Conservation (phyloP, 1,140 invertebrate genomes). For the Pseudomyrmex pallidus region DNA sequence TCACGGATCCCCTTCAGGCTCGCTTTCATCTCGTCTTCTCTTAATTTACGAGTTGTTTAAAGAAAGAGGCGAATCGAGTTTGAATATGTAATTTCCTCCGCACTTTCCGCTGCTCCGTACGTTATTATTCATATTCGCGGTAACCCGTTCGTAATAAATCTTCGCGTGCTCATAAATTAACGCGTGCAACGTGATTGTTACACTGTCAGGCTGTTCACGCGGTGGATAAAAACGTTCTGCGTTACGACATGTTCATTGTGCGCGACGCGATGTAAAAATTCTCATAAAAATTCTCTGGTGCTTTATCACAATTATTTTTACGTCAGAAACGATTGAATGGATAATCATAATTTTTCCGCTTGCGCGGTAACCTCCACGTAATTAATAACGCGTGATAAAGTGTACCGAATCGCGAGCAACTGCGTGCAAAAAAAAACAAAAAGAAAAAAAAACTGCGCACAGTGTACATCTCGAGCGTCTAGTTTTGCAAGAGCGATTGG, state of each 20-base stretch:
- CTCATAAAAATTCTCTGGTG: background rate
- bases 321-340: conserved; percentile 16
- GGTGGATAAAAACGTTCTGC: conserved; percentile 15
- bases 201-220: background rate
- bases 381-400: conserved; percentile 41
- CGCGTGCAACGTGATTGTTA: conserved; percentile 16
- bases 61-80: conserved; percentile 24
- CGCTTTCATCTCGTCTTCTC: background rate
- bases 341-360: conserved; percentile 15
- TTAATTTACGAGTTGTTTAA: background rate
- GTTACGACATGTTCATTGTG: background rate
- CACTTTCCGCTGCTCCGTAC: too few species aligned
- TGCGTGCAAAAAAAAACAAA: background rate
- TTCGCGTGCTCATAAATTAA: conserved; percentile 22
- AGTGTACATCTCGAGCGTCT: conserved; percentile 3
- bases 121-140: conserved; percentile 22
- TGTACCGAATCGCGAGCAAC: background rate
- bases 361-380: background rate
- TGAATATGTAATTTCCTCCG: conserved; percentile 31
- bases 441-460: too few species aligned
- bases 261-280: conserved; percentile 17
- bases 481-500: conserved; percentile 55
- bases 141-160: conserved; percentile 12
- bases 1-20: background rate
- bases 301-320: conserved; percentile 28